Base-by-base conservation (phyloP, 2,797 vertebrate species). In the Hippoglossus hippoglossus region DNA sequence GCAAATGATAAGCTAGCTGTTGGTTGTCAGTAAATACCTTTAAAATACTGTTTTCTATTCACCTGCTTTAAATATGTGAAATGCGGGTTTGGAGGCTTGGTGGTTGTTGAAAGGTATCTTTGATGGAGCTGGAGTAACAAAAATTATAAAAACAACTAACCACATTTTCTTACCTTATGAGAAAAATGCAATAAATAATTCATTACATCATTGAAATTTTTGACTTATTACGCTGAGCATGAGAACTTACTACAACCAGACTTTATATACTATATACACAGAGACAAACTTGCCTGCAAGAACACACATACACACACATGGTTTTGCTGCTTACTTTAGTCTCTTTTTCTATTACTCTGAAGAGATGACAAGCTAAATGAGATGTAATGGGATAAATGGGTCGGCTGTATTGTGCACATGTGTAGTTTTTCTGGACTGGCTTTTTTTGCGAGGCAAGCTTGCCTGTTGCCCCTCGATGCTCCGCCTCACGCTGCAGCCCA, bases 351-450 rank as follows among this genome's bases (percentile, higher is more conserved):
- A 46, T 87, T 85, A 90, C 89, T 89, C 60, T 89, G 26, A 85
- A 90, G 87, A 82, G 88, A 86, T 90, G 92, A 92, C 91, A 92
- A 88, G 64, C 66, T 77, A 77, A 91, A 85, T 88, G 39, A 80
- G 73, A 77, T 82, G 63, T 88, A 87, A 90, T 89, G 73, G 72
- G 63, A 72, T 84, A 76, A 91, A 83, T 76, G 52, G 58, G 46
- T 34, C 4, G 7, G 46, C 26, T 82, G 62, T 82, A 18, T 67
- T 73, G 65, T 67, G 41, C 19, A 53, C 31, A 25, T 61, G 47
- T 77, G 65, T 68, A 26, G 58, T 63, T 82, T 22, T 51, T 78
- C 53, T 77, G 63, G 67, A 75, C 63, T 41, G 46, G 54, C 10
- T 55, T 81, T 22, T 46, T 71, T 50, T 73, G 13, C 31, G 51